Percentiles rank a stretch among this genome's conserved stretches.
phyloP scores from a whole-genome alignment of 2,888 invertebrate species.

The Thereva unica region DNA sequence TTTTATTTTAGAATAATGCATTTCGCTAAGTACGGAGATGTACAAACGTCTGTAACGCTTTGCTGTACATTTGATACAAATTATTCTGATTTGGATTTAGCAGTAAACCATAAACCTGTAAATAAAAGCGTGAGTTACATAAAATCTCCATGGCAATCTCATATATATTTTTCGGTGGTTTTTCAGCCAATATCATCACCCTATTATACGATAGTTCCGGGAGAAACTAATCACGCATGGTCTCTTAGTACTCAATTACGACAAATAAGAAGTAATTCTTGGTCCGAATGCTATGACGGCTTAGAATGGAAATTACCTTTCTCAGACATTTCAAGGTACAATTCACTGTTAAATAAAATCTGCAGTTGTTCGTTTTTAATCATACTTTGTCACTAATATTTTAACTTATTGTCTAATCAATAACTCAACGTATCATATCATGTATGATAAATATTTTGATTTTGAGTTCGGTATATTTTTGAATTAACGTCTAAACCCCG shows the following conservation, averaged over 20 bases:
- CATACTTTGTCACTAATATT: too few species aligned
- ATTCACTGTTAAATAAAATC: background rate
- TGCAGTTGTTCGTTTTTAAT: background rate
- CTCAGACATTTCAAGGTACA: constrained; percentile 36
- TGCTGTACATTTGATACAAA: constrained; percentile 83
- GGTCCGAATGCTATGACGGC: constrained; percentile 80
- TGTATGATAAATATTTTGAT: too few species aligned
- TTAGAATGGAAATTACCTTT: constrained; percentile 55
- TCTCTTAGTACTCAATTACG: constrained; percentile 69
- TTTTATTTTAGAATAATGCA: constrained; percentile 69
- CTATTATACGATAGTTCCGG: constrained; percentile 80
- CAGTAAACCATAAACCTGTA: constrained; percentile 61
- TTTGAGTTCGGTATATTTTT: too few species aligned
- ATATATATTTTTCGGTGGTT: constrained; percentile 42
- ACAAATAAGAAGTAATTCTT: constrained; percentile 80
- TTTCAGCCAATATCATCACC: constrained; percentile 79
- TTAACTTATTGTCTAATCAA: too few species aligned
- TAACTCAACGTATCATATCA: too few species aligned
- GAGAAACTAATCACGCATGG: constrained; percentile 73
- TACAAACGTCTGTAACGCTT: constrained; percentile 93
- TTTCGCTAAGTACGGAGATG: constrained; percentile 78
- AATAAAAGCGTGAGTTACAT: constrained; percentile 59
- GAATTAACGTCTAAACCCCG: too few species aligned
- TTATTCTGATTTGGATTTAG: constrained; percentile 54
- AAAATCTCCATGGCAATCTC: background rate